Evolutionary conservation across 2,113 vertebrate species (phyloP).

Genomic region (Numenius arquata): DNA sequence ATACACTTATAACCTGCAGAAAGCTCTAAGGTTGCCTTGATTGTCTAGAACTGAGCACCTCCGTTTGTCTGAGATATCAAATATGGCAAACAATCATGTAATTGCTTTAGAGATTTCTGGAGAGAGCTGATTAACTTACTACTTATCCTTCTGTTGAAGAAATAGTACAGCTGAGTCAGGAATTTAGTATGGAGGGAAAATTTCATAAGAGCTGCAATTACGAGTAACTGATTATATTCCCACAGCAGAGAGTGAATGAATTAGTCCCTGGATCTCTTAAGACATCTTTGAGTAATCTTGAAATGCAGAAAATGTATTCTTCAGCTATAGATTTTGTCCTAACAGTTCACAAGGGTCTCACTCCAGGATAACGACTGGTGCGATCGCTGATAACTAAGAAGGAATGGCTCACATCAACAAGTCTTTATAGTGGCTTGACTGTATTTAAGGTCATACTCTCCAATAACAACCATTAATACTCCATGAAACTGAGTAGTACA

Average conservation of each 20-base stretch:
- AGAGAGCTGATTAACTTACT: slow-evolving; percentile 2
- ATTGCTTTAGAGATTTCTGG: slow-evolving; percentile 31
- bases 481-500: background rate
- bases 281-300: background rate
- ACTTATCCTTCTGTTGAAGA: slow-evolving; percentile 7
- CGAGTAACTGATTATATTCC: background rate
- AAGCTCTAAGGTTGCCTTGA: background rate
- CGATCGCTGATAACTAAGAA: background rate
- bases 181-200: background rate
- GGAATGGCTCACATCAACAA: background rate
- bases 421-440: background rate
- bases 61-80: background rate
- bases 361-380: background rate
- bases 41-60: background rate
- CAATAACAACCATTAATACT: background rate
- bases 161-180: slow-evolving; percentile 26
- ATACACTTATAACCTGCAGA: background rate
- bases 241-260: background rate
- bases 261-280: slow-evolving; percentile 1
- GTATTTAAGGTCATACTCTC: background rate
- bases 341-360: background rate
- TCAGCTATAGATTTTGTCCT: slow-evolving; percentile 4
- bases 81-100: background rate
- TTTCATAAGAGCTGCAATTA: background rate
- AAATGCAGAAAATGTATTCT: background rate